Base-by-base conservation (phyloP, 2,797 vertebrate species). In the Bufotes viridis region DNA sequence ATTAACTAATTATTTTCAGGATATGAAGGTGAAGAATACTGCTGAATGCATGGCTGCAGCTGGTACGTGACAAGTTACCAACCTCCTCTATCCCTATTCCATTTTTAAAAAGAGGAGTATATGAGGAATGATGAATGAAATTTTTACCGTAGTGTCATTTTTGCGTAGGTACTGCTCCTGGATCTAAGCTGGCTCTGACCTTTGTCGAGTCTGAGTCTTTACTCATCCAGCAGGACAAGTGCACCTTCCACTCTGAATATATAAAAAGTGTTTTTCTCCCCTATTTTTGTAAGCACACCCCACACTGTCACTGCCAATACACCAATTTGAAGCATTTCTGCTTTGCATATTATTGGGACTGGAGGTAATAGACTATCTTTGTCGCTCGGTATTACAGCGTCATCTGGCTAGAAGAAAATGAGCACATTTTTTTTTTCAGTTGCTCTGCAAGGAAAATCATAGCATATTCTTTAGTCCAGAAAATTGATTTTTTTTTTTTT, bases 401-500 rank as follows among this genome's bases (percentile, higher is more conserved):
- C 70, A 78, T 78, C 42, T 55, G 18, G 55, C 75, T 75, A 75
- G 42, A 75, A 51, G 75, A 78, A 78, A 78, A 76, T 75, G 49
- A 76, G 49, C 3, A 3, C 7, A n/a, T 74, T 74, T 76, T 55
- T 78, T 76, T 55, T 75, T 67, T 67, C 2, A n/a, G 42, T 22
- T 53, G 24, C n/a, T 53, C 51, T 24, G 22, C 75, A 55, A 55
- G 75, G 15, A n/a, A 53, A n/a, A 53, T 78, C 3, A 20, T 78
- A 55, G 24, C 11, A 78, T 75, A 53, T 55, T 55, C 20, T 53
- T 55, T 4, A 78, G 49, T 78, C 75, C 22, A 51, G 72, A 75
- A 22, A 75, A 75, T 69, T n/a, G 42, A 20, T 8, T 22, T 51
- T 22, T 75, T 18, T 51, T 74, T 18, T 20, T 22, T 9, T 51